Evolutionary conservation across 2,797 vertebrate genomes (phyloP).

Genomic region (Petrocephalus sullivani): DNA sequence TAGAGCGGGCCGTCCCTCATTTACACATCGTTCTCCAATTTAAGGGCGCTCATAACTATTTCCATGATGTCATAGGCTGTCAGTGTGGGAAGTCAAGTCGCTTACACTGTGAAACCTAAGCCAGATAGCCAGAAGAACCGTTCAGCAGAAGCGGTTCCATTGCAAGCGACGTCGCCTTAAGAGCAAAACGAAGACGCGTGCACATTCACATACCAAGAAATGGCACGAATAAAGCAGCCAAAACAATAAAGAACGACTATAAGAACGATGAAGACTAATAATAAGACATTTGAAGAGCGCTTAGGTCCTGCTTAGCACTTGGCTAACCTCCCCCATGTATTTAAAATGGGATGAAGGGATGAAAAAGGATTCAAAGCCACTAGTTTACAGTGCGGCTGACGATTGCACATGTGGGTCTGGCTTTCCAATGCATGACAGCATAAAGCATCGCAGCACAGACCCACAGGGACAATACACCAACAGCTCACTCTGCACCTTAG

Average conservation of each 20-base stretch:
- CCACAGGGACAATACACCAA: not conserved
- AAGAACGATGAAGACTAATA: not conserved
- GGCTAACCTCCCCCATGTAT: not conserved
- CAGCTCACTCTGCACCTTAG: not conserved
- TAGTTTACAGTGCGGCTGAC: not conserved
- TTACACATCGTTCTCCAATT: conserved; percentile 58
- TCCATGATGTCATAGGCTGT: conserved; percentile 32
- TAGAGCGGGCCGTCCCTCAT: not conserved
- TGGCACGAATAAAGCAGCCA: not conserved
- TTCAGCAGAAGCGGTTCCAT: not conserved
- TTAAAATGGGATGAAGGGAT: not conserved
- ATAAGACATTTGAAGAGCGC: not conserved
- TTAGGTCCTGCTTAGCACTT: not conserved
- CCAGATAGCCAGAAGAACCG: not conserved
- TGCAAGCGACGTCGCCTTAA: not conserved
- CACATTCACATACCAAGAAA: not conserved
- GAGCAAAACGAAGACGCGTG: not conserved
- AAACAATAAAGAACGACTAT: not conserved
- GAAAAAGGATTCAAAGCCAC: not conserved
- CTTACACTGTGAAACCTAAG: conserved; percentile 10
- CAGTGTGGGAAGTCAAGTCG: conserved; percentile 15
- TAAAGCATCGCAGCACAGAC: not conserved
- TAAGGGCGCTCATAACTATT: conserved; percentile 56
- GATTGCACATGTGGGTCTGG: not conserved
- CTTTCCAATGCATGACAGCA: not conserved